phyloP scores from a whole-genome alignment of 1,140 invertebrate genomes.

The Neuroterus valhalla region DNA sequence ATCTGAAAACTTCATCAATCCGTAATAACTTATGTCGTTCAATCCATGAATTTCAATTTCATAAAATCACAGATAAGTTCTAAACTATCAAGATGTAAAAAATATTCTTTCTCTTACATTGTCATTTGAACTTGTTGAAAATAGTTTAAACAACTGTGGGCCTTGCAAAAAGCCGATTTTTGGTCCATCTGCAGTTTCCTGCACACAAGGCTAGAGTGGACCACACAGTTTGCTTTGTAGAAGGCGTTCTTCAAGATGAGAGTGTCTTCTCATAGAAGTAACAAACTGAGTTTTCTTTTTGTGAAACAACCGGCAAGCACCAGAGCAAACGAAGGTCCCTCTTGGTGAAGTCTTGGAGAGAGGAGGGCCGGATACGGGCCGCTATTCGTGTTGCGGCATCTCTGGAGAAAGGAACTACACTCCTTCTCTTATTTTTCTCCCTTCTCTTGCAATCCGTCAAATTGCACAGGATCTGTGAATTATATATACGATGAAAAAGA shows the following conservation, averaged over 20 bases:
- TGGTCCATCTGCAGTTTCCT: constrained; percentile 22
- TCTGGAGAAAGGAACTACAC: constrained; percentile 50
- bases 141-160: no score
- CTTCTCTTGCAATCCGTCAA: constrained; percentile 37
- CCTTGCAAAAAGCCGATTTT: not conserved
- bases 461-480: not conserved
- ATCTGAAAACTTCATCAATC: not conserved
- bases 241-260: not conserved
- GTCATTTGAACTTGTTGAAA: no score
- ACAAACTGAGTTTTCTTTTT: constrained; percentile 26
- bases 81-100: no score
- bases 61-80: no score
- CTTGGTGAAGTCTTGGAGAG: not conserved
- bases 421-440: constrained; percentile 42
- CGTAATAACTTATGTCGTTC: not conserved
- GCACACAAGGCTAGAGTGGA: not conserved
- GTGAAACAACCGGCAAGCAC: constrained; percentile 20
- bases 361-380: not conserved
- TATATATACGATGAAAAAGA: not conserved
- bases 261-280: not conserved
- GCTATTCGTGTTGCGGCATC: constrained; percentile 41
- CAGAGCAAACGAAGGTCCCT: constrained; percentile 7
- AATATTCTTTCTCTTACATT: no score
- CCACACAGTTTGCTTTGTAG: constrained; percentile 14
- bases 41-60: no score